Base-by-base conservation (phyloP, 2,113 vertebrate genomes). In the Galemys pyrenaicus region DNA sequence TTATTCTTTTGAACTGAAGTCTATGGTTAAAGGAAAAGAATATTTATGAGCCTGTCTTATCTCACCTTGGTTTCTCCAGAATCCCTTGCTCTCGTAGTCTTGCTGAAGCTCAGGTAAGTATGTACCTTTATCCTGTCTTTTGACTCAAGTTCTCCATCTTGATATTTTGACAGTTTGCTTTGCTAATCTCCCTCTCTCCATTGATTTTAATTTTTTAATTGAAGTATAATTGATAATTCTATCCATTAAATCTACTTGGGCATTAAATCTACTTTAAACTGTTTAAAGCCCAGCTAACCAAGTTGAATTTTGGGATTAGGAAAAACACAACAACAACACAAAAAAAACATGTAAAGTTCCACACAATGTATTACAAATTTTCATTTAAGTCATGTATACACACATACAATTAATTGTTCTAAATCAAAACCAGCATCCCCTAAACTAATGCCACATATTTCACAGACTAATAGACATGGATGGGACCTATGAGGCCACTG, bases 281-380 rank as follows among this genome's bases (percentile, higher is more conserved):
- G 71, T 64, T 94, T 87, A 95, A 91, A 64, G 30, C 19, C 44
- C 91, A 56, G 75, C 71, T 96, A 92, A 83, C 78, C 79, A 85
- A 86, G n/a, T 60, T 79, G 58, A 92, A 94, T 64, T 8, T 70
- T 92, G 77, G 35, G 71, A 88, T 92, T 95, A 39, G 60, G 71
- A 95, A 75, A 96, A 82, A 24, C 60, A 41, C n/a, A 9, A 9
- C 5, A 44, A 44, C 5, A 44, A 44, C 5, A 44, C 5, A 49
- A 49, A 51, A 51, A 16, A 51, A 51, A 79, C 73, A 41, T 32
- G 65, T n/a, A 87, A 91, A 60, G 91, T 71, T 26, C 65, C 79
- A 92, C 80, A 35, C 46, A 89, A 54, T 82, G 5, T 35, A 71
- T 28, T 49, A 86, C 32, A 89, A 20, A 65, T 83, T 93, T 81